Base-by-base conservation (phyloP, 64 coral and sea anemone species). In the Porites australiensis region DNA sequence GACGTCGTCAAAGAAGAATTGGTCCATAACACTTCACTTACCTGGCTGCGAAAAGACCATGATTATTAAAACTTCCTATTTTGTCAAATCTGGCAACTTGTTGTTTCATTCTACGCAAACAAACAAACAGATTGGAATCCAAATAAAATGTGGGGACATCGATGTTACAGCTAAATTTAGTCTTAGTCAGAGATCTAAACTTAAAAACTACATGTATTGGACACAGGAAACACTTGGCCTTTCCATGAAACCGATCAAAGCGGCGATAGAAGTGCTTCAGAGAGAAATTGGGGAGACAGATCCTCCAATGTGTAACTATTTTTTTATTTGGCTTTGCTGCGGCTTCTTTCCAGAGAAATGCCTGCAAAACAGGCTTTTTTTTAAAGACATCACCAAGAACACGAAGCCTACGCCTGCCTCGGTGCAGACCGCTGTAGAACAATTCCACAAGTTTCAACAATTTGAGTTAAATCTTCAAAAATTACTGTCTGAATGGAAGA, bases 291-390 rank as follows among this genome's bases (percentile, higher is more conserved):
- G 88, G 7, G 75, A 80, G 14, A 70, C 88, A 4, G 4, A 8
- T 13, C 77, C 77, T 3, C 43, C 63, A 21, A 70, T 90, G 4
- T 64, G 74, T 50, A 19, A 44, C 27, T 3, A 9, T 44, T 89
- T 89, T 46, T 89, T 89, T 64, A 0, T 90, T 47, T 90, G 88
- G 87, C 64, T 90, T 3, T 79, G 75, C 57, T 69, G n/a, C n/a
- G n/a, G 7, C 45, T 79, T 70, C 13, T 79, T 79, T 22, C 74
- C 88, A 49, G 13, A 47, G 5, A 50, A 71, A 8, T 90, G 52
- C 45, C 44, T 37, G 46, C 58, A 79, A 37, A 49, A 81, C 11
- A 80, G 46, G 53, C 74, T 80, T 68, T 16, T 12, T 12, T 90
- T 90, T 90, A 80, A 69, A 68, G 62, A 90, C n/a, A 48, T 9